These are phyloP conservation scores for Megamerina dolium DNA, from an alignment of 2,888 invertebrate genomes.

Conservation along the genomic window DNA sequence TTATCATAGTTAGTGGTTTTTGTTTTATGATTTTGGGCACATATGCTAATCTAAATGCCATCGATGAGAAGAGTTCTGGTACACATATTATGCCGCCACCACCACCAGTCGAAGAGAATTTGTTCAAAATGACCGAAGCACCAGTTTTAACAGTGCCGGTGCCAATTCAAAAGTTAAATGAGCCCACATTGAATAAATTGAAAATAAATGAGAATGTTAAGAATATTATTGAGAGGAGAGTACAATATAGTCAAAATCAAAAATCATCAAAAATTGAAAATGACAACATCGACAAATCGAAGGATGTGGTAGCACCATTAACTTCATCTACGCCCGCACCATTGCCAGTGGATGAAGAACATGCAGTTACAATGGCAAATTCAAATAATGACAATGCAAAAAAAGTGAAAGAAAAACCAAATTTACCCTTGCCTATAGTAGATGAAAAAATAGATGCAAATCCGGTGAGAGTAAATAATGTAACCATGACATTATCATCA, in stretches of 20 bases:
- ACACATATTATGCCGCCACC: constrained; percentile 32
- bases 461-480: not conserved
- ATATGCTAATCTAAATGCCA: constrained; percentile 76
- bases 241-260: too few species aligned
- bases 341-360: constrained; percentile 35
- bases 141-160: constrained; percentile 10
- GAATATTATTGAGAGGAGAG: too few species aligned
- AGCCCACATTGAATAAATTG: not conserved
- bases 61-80: constrained; percentile 55
- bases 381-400: too few species aligned
- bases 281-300: not conserved
- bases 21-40: constrained; percentile 85
- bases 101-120: constrained; percentile 10
- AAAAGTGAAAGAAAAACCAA: too few species aligned
- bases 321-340: constrained; percentile 14
- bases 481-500: not conserved
- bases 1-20: constrained; percentile 74
- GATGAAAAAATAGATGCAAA: not conserved
- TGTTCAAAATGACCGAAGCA: constrained; percentile 22
- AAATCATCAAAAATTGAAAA: not conserved
- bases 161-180: not conserved
- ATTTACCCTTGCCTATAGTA: not conserved
- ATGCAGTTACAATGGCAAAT: too few species aligned
- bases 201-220: constrained; percentile 2
- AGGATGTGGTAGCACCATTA: not conserved